phyloP scores from a whole-genome alignment of 53 echinoderm and acorn worm genomes.

The Paracentrotus lividus region DNA sequence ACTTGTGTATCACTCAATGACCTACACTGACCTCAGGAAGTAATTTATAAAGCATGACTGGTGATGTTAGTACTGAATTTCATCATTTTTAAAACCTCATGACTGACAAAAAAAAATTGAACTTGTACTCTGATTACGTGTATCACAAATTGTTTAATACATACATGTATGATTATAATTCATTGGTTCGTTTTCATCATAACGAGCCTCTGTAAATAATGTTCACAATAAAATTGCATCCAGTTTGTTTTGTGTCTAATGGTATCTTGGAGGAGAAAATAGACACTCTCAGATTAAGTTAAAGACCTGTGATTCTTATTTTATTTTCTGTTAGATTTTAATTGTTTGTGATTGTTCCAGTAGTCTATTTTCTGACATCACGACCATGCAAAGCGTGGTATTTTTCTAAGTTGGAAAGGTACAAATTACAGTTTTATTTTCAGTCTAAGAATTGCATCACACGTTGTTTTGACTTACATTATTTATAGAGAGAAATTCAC shows the following conservation, averaged over 20 bases:
- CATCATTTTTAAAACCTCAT: background rate
- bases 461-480: background rate
- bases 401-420: background rate
- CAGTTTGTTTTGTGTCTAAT: constrained; percentile 29
- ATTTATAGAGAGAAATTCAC: constrained; percentile 50
- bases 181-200: background rate
- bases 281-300: constrained; percentile 4
- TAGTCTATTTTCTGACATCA: constrained; percentile 8
- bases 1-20: constrained; percentile 28
- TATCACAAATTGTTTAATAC: background rate
- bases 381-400: constrained; percentile 45
- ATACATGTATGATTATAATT: constrained; percentile 26
- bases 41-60: constrained; percentile 49
- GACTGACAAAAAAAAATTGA: constrained; percentile 45
- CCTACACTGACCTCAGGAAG: constrained; percentile 47
- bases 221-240: background rate
- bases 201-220: constrained; percentile 1
- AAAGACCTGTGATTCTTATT: background rate
- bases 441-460: constrained; percentile 4
- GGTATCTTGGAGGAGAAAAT: constrained; percentile 1
- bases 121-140: constrained; percentile 41
- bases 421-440: background rate
- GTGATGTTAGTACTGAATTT: constrained; percentile 45
- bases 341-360: constrained; percentile 44
- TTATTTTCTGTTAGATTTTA: constrained; percentile 41